Percentiles rank a stretch among this genome's conserved stretches.
Conservation (phyloP, 2,888 invertebrate genomes). For the Vanessa cardui region DNA sequence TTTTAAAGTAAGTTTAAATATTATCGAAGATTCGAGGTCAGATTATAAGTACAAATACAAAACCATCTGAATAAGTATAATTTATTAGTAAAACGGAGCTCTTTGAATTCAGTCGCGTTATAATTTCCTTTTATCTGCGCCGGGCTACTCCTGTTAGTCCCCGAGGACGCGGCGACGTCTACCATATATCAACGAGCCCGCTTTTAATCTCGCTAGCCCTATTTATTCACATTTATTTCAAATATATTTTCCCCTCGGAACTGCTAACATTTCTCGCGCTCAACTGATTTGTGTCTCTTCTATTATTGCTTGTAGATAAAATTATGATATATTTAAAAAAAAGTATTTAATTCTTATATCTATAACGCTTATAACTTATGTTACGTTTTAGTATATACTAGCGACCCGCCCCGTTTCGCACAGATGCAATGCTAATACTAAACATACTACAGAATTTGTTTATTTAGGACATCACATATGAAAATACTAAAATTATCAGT, state of each 20-base stretch:
- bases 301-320: conserved; percentile 63
- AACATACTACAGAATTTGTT: no score
- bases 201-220: conserved; percentile 77
- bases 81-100: background rate
- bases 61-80: background rate
- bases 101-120: conserved; percentile 16
- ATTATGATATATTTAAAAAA: conserved; percentile 49
- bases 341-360: background rate
- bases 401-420: no score
- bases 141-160: conserved; percentile 17
- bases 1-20: no score
- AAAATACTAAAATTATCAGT: no score
- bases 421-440: no score
- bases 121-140: conserved; percentile 29
- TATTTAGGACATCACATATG: no score
- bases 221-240: conserved; percentile 79
- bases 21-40: no score
- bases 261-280: conserved; percentile 68
- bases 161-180: conserved; percentile 42
- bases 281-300: conserved; percentile 72
- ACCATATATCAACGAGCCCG: conserved; percentile 71
- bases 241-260: conserved; percentile 77
- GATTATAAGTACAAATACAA: no score
- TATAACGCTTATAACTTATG: no score
- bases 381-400: no score